Evolutionary conservation across 2,797 vertebrate species (phyloP).

Genomic region (Sebastiscus albofasciatus): DNA sequence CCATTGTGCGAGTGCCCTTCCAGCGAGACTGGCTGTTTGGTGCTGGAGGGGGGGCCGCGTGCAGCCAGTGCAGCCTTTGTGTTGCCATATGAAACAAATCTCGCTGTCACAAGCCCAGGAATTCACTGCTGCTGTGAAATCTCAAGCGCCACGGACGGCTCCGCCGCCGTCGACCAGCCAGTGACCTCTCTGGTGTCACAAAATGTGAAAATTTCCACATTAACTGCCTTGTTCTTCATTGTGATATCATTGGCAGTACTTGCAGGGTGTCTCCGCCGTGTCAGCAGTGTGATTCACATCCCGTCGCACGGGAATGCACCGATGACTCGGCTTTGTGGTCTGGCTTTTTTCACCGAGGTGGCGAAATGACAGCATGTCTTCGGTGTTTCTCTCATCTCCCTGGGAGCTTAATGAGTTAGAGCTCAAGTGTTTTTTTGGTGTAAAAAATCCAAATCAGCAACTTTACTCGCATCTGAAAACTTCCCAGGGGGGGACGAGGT

Average conservation of each 20-base stretch:
- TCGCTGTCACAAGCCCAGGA: slow-evolving; percentile 53
- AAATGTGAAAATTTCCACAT: slow-evolving; percentile 30
- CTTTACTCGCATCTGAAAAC: slow-evolving; percentile 25
- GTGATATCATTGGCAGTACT: slow-evolving; percentile 6
- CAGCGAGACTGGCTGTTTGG: slow-evolving; percentile 34
- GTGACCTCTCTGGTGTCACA: slow-evolving; percentile 44
- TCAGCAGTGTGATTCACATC: slow-evolving; percentile 70
- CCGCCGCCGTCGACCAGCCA: background rate
- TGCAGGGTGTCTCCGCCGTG: slow-evolving; percentile 38
- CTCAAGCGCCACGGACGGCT: slow-evolving; percentile 35
- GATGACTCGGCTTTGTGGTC: slow-evolving; percentile 58
- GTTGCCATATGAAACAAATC: slow-evolving; percentile 60
- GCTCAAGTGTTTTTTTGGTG: slow-evolving; percentile 30
- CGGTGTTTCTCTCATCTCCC: background rate
- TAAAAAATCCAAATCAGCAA: slow-evolving; percentile 58
- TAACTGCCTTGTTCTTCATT: slow-evolving; percentile 26
- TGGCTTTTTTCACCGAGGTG: slow-evolving; percentile 36
- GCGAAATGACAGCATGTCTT: slow-evolving; percentile 50
- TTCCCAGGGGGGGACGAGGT: slow-evolving; percentile 32
- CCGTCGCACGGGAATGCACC: slow-evolving; percentile 54
- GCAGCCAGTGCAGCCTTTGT: slow-evolving; percentile 54
- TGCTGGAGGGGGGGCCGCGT: slow-evolving; percentile 12
- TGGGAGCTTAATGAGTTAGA: slow-evolving; percentile 50
- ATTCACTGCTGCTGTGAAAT: slow-evolving; percentile 57
- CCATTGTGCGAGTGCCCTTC: slow-evolving; percentile 56